phyloP scores from a whole-genome alignment of 2,113 vertebrate genomes.

The Dendrocopos noguchii region DNA sequence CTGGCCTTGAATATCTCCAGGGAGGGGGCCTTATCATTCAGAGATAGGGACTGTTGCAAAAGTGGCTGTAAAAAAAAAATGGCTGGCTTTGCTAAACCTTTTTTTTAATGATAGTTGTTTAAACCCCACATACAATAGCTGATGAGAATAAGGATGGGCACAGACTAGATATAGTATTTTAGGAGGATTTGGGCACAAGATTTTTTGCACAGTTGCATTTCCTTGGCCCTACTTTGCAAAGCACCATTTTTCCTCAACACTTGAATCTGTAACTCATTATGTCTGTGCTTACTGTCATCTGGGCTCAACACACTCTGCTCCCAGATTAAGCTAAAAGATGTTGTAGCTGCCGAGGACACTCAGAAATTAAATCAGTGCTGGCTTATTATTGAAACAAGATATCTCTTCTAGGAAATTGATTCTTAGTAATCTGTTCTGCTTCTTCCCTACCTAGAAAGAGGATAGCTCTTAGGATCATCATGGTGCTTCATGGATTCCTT shows the following conservation, averaged over 20 bases:
- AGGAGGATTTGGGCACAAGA: not conserved
- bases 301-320: not conserved
- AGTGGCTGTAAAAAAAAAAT: not conserved
- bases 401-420: not conserved
- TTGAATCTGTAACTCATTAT: not conserved
- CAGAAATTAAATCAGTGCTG: not conserved
- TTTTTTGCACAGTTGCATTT: not conserved
- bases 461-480: not conserved
- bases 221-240: not conserved
- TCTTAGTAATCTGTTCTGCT: not conserved
- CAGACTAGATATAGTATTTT: not conserved
- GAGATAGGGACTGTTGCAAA: not conserved
- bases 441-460: not conserved
- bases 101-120: not conserved
- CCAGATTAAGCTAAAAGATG: not conserved
- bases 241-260: not conserved
- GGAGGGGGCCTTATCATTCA: not conserved
- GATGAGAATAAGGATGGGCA: not conserved
- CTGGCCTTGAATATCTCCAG: too few species aligned
- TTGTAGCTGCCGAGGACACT: not conserved
- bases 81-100: not conserved
- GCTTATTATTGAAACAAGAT: not conserved
- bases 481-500: not conserved
- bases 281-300: not conserved
- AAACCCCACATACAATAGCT: not conserved